Evolutionary conservation across 2,797 vertebrate species (phyloP).

Genomic region (Poliocrania exsul): DNA sequence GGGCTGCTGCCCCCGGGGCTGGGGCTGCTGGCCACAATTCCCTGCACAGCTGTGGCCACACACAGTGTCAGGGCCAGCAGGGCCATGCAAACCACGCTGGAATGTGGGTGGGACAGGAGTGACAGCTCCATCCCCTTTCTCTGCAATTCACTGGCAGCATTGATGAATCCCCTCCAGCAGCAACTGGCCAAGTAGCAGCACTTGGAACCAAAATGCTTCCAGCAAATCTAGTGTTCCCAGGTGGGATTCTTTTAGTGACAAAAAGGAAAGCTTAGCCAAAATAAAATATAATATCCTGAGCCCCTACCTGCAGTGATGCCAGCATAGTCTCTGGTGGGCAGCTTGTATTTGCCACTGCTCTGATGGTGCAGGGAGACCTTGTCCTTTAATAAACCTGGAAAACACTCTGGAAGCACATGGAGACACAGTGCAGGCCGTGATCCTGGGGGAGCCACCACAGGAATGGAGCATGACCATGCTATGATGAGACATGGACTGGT

Average conservation of each 20-base stretch:
- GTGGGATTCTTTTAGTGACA: not conserved
- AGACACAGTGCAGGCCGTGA: fast-evolving
- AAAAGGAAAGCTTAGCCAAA: not conserved
- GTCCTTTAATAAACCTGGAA: not conserved
- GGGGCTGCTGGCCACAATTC: not conserved
- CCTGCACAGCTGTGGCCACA: not conserved
- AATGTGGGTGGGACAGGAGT: not conserved
- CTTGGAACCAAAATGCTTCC: not conserved
- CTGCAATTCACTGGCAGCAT: fast-evolving
- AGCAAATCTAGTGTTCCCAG: not conserved
- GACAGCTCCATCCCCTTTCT: not conserved
- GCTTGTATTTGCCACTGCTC: fast-evolving
- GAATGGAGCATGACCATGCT: fast-evolving
- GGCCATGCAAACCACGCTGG: fast-evolving
- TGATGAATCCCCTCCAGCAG: not conserved
- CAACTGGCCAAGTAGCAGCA: not conserved
- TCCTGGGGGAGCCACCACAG: fast-evolving
- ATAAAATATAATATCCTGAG: not conserved
- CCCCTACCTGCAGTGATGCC: fast-evolving
- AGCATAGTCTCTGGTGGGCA: not conserved
- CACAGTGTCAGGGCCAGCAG: fast-evolving
- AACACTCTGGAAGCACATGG: fast-evolving
- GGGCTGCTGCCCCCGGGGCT: not conserved
- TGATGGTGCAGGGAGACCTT: not conserved
- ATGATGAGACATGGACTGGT: fast-evolving